phyloP scores from a whole-genome alignment of 2,797 vertebrate genomes.

The Pygocentrus nattereri region DNA sequence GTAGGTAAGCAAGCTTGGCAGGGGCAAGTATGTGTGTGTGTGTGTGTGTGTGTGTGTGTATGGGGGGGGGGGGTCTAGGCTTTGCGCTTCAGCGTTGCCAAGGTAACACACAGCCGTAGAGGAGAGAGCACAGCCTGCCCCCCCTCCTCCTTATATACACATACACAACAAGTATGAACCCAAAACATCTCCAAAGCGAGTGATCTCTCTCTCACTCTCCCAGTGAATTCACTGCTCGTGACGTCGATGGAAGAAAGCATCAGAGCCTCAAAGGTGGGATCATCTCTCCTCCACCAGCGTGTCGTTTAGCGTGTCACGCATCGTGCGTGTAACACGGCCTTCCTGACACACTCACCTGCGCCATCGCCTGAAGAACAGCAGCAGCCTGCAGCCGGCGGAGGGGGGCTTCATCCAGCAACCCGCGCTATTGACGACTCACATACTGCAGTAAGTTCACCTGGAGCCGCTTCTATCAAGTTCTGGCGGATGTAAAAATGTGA shows the following conservation, averaged over 20 bases:
- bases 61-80: slow-evolving; percentile 62
- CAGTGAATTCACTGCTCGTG: not conserved
- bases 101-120: slow-evolving; percentile 75
- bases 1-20: slow-evolving; percentile 47
- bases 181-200: slow-evolving; percentile 28
- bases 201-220: not conserved
- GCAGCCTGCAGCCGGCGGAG: not conserved
- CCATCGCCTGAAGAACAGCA: slow-evolving; percentile 28
- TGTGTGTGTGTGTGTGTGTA: not conserved
- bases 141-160: slow-evolving; percentile 10
- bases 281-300: slow-evolving; percentile 4
- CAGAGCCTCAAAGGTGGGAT: slow-evolving; percentile 1
- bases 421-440: not conserved
- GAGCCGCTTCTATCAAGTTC: not conserved
- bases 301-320: slow-evolving; percentile 48
- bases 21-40: not conserved
- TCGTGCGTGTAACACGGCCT: slow-evolving; percentile 31
- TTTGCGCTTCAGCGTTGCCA: slow-evolving; percentile 75
- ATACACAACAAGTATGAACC: slow-evolving; percentile 34
- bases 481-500: not conserved
- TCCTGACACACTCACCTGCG: slow-evolving; percentile 38
- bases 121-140: slow-evolving; percentile 41
- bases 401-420: not conserved
- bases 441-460: slow-evolving; percentile 14
- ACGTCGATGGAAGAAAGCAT: slow-evolving; percentile 8